Evolutionary conservation across 2,888 invertebrate species (phyloP), one percentile per base, ranked within the genome.

Genomic region (Trimorus sp.): DNA sequence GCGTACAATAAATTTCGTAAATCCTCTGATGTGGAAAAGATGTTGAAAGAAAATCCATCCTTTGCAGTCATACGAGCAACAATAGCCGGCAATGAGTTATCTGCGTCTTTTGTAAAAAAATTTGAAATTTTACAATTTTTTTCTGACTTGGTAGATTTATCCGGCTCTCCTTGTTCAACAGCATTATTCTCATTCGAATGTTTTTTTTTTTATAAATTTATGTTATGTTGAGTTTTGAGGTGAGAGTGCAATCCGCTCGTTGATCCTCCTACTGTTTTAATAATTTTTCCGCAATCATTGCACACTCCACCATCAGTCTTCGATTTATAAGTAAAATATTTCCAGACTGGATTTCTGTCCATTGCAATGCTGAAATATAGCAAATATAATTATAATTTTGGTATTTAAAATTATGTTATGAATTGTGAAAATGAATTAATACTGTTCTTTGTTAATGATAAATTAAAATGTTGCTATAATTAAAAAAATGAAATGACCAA

Each of bases 1-100:
- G 45, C 49, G 12, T 8, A 1, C 14, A 69, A 58, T 69, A 69
- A 36, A 16, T 58, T 26, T 1, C 58, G 45, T 48, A 69, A 48
- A 58, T 69, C 69, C n/a, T 56, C 9, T 15, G 69, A 69, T 8
- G 58, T 58, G 14, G 58, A 69, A 59, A 69, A 69, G n/a, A 48
- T 58, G n/a, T 11, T 49, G 12, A 36, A 69, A 36, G 69, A 37
- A 6, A 69, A 8, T 12, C 69, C 58, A 48, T 69, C 70, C 26
- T 58, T 69, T 12, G 69, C 69, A 49, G 58, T 48, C 58, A 69
- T 49, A 48, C 69, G 26, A 11, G 58, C 26, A 58, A 69, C 15
- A 38, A 69, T 38, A 1, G 58, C 58, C 26, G 58, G 48, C 3
- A 69, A 12, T 7, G 69, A 69, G 42, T 69, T 58, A 48, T 69